These are phyloP conservation scores for Lepus europaeus DNA, from an alignment of 2,113 vertebrate genomes.

Conservation along the genomic window DNA sequence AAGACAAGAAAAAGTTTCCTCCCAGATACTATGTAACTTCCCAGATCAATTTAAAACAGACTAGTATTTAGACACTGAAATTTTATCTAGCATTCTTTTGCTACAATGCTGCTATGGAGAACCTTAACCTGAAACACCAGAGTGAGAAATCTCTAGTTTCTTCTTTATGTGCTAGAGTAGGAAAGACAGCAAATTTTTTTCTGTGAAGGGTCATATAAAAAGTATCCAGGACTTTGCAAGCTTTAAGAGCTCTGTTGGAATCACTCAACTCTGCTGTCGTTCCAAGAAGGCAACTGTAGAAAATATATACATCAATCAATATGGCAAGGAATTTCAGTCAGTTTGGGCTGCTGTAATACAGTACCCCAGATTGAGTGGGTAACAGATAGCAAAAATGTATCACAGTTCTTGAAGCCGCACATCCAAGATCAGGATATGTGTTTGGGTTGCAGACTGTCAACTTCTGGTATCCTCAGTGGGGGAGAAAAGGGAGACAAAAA, in stretches of 20 bases:
- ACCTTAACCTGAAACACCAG: slow-evolving; percentile 27
- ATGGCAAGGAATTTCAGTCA: not conserved
- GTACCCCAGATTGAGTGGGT: not conserved
- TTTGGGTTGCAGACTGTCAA: not conserved
- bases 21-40: not conserved
- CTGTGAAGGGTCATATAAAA: not conserved
- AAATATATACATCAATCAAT: slow-evolving; percentile 32
- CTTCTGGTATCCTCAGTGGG: not conserved
- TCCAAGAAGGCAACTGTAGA: slow-evolving; percentile 23
- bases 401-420: not conserved
- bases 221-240: slow-evolving; percentile 35
- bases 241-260: not conserved
- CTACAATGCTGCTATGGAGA: slow-evolving; percentile 5
- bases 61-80: not conserved
- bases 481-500: not conserved
- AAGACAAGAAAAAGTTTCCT: slow-evolving; percentile 28
- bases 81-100: not conserved
- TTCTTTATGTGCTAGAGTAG: slow-evolving; percentile 23
- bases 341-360: not conserved
- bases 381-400: not conserved
- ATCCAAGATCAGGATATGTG: not conserved
- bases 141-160: slow-evolving; percentile 43
- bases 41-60: slow-evolving; percentile 41
- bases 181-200: slow-evolving; percentile 5
- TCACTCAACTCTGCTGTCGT: not conserved